A percentile compares a stretch with the other conserved stretches of the same genome.
phyloP scores from a whole-genome alignment of 2,888 invertebrate species.

The Pseudococcus longispinus region DNA sequence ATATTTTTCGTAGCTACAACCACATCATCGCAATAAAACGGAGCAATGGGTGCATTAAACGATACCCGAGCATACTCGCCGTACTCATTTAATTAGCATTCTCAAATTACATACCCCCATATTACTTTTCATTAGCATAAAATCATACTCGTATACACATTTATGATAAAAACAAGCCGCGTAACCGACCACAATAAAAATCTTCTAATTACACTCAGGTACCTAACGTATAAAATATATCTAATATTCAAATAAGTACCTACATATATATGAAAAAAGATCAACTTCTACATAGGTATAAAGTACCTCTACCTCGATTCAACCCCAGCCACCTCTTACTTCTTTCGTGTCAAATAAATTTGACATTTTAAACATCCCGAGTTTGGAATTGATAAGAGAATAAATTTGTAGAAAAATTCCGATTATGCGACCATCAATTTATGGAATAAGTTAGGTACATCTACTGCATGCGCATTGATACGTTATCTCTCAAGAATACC shows the following conservation, averaged over 20 bases:
- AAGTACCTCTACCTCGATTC: neutral
- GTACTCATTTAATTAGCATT: neutral
- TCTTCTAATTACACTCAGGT: conserved; percentile 8
- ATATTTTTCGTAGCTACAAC: neutral
- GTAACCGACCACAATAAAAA: conserved; percentile 8
- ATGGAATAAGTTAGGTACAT: neutral
- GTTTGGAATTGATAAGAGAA: neutral
- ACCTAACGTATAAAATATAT: neutral
- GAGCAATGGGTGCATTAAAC: neutral
- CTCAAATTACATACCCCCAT: conserved; percentile 14
- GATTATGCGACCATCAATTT: neutral
- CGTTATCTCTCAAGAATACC: neutral
- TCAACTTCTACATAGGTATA: neutral
- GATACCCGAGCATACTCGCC: neutral
- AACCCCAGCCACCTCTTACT: neutral
- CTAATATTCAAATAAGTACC: no score
- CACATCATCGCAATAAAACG: neutral
- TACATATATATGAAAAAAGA: neutral
- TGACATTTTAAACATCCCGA: neutral
- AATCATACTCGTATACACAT: neutral
- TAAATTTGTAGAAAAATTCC: neutral
- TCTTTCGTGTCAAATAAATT: conserved; percentile 1
- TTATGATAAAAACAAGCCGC: neutral
- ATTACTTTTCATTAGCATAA: neutral
- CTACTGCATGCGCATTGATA: neutral